phyloP scores from a whole-genome alignment of 2,888 invertebrate genomes.

The Paralinhomoeus sp. region DNA sequence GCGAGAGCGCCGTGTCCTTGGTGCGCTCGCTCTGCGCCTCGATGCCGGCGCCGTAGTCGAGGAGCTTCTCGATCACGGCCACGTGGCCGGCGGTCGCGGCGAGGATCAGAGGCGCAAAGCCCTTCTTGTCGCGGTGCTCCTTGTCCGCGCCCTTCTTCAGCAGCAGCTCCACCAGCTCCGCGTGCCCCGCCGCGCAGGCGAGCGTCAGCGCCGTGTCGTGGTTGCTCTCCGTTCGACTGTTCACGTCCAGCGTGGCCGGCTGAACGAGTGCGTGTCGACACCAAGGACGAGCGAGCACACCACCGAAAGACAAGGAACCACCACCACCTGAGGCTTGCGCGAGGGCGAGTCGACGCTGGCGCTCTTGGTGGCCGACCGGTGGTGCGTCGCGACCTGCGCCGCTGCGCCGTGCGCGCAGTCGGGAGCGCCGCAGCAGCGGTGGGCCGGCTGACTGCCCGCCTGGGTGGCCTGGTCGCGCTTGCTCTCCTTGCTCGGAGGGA shows the following conservation, averaged over 20 bases:
- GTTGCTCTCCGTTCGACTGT: slow-evolving; percentile 92
- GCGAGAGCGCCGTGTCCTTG: slow-evolving; percentile 77
- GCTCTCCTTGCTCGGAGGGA: neutral
- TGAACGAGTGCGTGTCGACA: neutral
- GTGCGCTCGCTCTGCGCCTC: slow-evolving; percentile 97
- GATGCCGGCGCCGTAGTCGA: slow-evolving; percentile 82
- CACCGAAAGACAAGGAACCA: neutral
- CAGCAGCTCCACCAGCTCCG: slow-evolving; percentile 74
- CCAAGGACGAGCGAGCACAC: no score
- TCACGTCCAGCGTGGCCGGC: slow-evolving; percentile 42
- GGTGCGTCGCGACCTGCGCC: no score
- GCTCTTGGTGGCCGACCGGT: no score
- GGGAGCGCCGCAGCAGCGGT: neutral
- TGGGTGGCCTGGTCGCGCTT: neutral
- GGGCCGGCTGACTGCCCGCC: neutral
- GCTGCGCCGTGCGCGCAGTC: neutral
- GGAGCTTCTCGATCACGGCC: slow-evolving; percentile 62
- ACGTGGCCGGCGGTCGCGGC: slow-evolving; percentile 89
- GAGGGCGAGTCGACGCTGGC: no score
- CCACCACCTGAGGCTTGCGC: no score
- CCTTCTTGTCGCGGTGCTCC: slow-evolving; percentile 88
- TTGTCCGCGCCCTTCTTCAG: slow-evolving; percentile 77
- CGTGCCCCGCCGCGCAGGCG: slow-evolving; percentile 58
- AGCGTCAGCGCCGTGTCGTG: slow-evolving; percentile 92
- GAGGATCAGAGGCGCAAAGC: slow-evolving; percentile 85